Conservation (phyloP, 2,113 vertebrate species). For the Dromaius novaehollandiae region DNA sequence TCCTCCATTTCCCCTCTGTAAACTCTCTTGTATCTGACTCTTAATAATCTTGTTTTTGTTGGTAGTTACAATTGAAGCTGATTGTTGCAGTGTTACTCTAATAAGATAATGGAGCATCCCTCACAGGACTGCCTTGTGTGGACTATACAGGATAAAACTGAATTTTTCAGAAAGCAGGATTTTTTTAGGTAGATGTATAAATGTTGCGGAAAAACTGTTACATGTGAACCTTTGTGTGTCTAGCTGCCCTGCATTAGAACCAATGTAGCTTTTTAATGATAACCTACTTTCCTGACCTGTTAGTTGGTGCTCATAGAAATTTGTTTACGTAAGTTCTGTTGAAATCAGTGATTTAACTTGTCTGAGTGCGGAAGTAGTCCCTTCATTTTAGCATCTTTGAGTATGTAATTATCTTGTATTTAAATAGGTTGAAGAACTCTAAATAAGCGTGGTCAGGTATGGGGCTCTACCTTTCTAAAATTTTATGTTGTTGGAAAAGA, state of each 20-base stretch:
- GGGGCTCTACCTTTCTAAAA: not conserved
- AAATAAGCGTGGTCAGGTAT: not conserved
- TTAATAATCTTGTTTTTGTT: not conserved
- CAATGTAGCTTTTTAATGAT: no score
- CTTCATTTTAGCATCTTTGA: not conserved
- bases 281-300: not conserved
- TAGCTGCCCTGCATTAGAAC: not conserved
- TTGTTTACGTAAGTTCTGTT: fast-evolving
- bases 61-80: constrained; percentile 1
- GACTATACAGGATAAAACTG: not conserved
- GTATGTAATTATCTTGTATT: not conserved
- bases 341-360: not conserved
- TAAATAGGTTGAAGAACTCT: not conserved
- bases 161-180: not conserved
- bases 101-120: not conserved
- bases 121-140: not conserved
- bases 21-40: not conserved
- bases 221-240: not conserved
- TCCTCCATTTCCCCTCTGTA: not conserved
- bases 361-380: not conserved
- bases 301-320: not conserved
- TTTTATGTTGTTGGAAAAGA: not conserved
- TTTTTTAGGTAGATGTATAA: not conserved
- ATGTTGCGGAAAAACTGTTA: not conserved
- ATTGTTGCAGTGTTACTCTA: not conserved